Percentiles rank a stretch among this genome's conserved stretches.
Conservation (phyloP, 2,888 invertebrate genomes). For the Eupithecia pulchellata region DNA sequence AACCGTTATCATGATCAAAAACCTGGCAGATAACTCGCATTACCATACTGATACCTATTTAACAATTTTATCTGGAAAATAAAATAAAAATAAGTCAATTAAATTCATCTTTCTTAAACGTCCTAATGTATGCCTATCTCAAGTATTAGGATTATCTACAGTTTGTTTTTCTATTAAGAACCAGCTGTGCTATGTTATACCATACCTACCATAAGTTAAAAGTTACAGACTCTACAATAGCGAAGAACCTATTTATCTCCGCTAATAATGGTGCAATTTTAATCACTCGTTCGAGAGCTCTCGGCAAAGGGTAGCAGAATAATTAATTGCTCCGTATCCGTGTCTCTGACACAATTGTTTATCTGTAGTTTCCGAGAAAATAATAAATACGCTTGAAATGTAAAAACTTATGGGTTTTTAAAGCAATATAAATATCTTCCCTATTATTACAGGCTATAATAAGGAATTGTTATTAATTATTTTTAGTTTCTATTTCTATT, state of each 20-base stretch:
- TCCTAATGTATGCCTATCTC: no score
- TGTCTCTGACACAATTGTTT: conserved; percentile 44
- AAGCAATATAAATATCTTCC: neutral
- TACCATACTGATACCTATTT: neutral
- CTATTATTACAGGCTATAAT: no score
- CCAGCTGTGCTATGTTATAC: neutral
- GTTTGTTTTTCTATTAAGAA: neutral
- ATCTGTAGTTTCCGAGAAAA: conserved; percentile 35
- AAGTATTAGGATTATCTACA: neutral
- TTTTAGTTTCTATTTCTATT: neutral
- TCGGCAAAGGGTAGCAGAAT: conserved; percentile 33
- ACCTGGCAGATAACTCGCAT: neutral
- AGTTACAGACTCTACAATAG: neutral
- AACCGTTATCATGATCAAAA: neutral
- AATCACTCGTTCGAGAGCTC: conserved; percentile 20
- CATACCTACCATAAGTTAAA: neutral
- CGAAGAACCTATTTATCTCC: neutral
- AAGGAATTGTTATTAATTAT: neutral
- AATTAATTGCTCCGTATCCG: conserved; percentile 43
- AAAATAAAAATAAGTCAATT: neutral
- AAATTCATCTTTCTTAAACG: neutral
- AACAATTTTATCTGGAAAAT: neutral
- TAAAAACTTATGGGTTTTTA: neutral
- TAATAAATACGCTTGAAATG: conserved; percentile 25
- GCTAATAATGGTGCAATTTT: conserved; percentile 12